Evolutionary conservation across 2,797 vertebrate species (phyloP), one percentile per base, ranked within the genome.

Genomic region (Tragopan temminckii): DNA sequence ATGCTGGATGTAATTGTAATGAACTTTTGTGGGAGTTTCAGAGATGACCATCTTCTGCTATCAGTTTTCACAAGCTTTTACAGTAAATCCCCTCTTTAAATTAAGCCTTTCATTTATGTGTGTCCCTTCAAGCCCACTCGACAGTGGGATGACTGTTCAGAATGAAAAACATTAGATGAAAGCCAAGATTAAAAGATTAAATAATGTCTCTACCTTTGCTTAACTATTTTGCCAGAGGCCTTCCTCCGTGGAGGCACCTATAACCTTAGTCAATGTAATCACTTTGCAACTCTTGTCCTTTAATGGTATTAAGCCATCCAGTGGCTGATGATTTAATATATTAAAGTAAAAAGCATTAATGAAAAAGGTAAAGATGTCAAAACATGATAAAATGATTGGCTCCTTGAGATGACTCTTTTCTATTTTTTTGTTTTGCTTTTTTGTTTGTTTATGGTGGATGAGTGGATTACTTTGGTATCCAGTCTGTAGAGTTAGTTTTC

Each of bases 221-320:
- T 80, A 72, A 64, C 52, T 92, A 80, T 80, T 94, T 92, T 85
- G 74, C 89, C 92, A 95, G 89, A 96, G 93, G 93, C 85, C 77
- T 85, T 68, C 89, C 88, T 95, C 72, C 90, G 76, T 11, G 58
- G 90, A 96, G 95, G 95, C 88, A 93, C 95, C 58, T 62, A 86
- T 77, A 80, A 94, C 88, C 92, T 96, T 90, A 79, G 89, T 94
- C 85, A 91, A 83, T 11, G 62, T 72, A 83, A 95, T 92, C 70
- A 80, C 79, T 94, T 95, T 90, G 96, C 93, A 96, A 88, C 89
- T 93, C 91, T 86, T 88, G 94, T 94, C 95, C 88, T 88, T 71
- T 90, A 94, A 91, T 63, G 80, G 85, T 95, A 96, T 96, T 91
- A 93, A 98, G 98, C 98, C 98, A 98, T 97, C 98, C 98, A 98